Conservation (phyloP, 2,113 vertebrate species). For the Thermophis baileyi region DNA sequence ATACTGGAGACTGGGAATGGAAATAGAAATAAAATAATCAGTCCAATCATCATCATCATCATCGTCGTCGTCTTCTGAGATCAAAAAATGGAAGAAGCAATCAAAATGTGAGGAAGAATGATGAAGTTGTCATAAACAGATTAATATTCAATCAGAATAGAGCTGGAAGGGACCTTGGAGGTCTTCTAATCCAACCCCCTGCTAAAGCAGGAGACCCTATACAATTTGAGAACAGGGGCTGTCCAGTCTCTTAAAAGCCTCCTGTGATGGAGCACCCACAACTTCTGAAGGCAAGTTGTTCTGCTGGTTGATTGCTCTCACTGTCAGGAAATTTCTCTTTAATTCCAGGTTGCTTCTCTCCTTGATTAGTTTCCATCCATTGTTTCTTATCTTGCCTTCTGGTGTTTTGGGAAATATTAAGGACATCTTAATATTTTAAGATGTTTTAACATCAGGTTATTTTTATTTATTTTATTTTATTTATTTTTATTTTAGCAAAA, state of each 20-base stretch:
- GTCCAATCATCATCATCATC: constrained; percentile 55
- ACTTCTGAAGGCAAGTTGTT: no score
- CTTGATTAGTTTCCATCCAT: no score
- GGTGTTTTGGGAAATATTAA: no score
- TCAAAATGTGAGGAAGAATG: constrained; percentile 50
- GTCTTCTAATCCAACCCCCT: neutral
- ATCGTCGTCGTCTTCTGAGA: constrained; percentile 38
- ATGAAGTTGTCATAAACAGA: constrained; percentile 51
- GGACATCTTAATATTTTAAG: no score
- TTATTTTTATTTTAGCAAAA: no score
- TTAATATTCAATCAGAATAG: constrained; percentile 5
- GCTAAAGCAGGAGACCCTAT: neutral
- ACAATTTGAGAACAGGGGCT: no score
- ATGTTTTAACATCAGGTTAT: neutral
- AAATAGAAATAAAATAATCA: constrained; percentile 62
- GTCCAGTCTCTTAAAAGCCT: neutral
- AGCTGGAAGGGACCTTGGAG: neutral
- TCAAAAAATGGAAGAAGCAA: constrained; percentile 53
- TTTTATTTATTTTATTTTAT: no score
- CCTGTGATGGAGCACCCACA: neutral
- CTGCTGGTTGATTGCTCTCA: no score
- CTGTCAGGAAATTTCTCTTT: no score
- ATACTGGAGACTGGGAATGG: constrained; percentile 52
- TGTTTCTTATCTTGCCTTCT: no score
- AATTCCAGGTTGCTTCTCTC: no score